Evolutionary conservation across 2,888 invertebrate genomes (phyloP).

Genomic region (Mesorhabditis belari): DNA sequence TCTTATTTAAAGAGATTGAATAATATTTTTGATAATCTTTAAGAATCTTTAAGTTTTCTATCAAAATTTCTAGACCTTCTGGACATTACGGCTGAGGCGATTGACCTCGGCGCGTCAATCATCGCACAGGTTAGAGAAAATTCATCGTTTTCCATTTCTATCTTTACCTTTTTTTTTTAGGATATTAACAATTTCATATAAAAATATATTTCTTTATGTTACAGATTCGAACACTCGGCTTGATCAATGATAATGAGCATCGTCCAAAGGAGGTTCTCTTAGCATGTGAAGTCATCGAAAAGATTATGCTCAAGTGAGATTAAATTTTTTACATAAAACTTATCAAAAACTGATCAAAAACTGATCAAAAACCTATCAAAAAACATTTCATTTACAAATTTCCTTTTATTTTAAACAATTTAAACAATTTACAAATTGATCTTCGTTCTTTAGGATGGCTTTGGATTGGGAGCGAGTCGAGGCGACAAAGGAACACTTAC

Average conservation of each 20-base stretch:
- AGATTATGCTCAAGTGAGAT: constrained; percentile 40
- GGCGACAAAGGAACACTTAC: no score
- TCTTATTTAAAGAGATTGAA: no score
- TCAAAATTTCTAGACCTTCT: constrained; percentile 64
- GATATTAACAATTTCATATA: no score
- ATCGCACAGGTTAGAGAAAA: constrained; percentile 60
- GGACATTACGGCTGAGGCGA: constrained; percentile 71
- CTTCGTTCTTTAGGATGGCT: constrained; percentile 26
- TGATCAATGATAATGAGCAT: constrained; percentile 67
- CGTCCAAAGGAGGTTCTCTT: constrained; percentile 57
- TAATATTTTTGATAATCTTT: no score
- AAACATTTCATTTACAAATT: no score
- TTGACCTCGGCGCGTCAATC: constrained; percentile 68
- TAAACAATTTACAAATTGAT: not conserved
- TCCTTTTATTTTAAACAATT: not conserved
- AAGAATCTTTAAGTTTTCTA: no score
- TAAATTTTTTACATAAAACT: not conserved
- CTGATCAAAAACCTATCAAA: not conserved
- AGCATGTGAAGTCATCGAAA: constrained; percentile 57
- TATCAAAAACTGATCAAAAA: not conserved
- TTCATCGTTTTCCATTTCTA: no score
- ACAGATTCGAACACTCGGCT: constrained; percentile 69
- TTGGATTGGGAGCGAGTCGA: constrained; percentile 44
- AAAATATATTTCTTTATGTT: constrained; percentile 40
- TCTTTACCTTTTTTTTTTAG: no score